phyloP scores from a whole-genome alignment of 1,140 invertebrate genomes.

The Phenacoccus solenopsis region DNA sequence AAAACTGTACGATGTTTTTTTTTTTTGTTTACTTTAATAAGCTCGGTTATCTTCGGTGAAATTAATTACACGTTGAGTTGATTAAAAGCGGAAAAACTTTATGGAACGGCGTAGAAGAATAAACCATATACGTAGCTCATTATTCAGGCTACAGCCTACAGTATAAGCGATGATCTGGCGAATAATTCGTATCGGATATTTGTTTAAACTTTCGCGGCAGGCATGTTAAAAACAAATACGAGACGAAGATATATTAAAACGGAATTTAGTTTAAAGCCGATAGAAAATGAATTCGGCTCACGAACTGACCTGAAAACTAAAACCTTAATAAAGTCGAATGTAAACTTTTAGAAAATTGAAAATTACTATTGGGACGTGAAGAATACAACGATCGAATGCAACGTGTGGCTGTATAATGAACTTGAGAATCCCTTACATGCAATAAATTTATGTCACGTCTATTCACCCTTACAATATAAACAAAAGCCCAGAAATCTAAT shows the following conservation, averaged over 20 bases:
- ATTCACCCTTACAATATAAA: neutral
- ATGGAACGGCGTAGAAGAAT: no score
- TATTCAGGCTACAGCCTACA: no score
- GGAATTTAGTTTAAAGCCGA: neutral
- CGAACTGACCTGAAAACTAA: constrained; percentile 13
- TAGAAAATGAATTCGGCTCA: constrained; percentile 8
- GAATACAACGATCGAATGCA: constrained; percentile 4
- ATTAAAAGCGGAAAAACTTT: no score
- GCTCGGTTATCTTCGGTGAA: no score
- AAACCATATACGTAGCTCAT: no score
- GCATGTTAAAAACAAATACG: neutral
- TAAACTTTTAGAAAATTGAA: constrained; percentile 17
- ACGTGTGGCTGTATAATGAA: constrained; percentile 10
- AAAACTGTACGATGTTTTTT: no score
- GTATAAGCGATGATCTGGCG: no score
- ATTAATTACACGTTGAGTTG: no score
- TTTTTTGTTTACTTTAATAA: no score
- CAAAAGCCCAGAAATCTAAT: constrained; percentile 15
- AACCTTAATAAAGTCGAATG: constrained; percentile 18
- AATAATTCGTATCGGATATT: neutral
- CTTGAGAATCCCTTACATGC: neutral
- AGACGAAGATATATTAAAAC: neutral
- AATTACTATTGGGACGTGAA: constrained; percentile 9
- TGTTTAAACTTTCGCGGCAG: neutral
- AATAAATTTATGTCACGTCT: constrained; percentile 15